Evolutionary conservation across 2,888 invertebrate genomes (phyloP).

Genomic region (Nymphalis c-album): DNA sequence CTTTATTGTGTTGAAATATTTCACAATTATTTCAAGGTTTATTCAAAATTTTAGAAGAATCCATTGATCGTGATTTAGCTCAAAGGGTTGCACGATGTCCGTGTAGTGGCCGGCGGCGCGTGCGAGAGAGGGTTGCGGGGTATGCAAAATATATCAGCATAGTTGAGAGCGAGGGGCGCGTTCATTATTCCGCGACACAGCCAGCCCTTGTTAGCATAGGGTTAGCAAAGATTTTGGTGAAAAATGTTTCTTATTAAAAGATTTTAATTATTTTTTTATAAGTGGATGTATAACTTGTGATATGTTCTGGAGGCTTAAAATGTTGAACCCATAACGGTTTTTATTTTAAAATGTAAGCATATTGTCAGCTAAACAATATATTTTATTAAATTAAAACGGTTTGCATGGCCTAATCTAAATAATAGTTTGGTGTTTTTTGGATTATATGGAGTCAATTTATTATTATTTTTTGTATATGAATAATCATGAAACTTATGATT

Average conservation of each 20-base stretch:
- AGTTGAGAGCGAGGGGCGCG: conserved; percentile 50
- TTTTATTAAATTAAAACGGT: too few relatives aligned
- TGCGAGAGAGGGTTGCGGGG: conserved; percentile 36
- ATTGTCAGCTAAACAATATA: too few relatives aligned
- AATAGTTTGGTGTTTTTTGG: too few relatives aligned
- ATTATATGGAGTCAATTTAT: too few relatives aligned
- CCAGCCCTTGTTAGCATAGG: conserved; percentile 63
- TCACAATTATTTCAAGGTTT: neutral
- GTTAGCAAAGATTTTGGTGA: conserved; percentile 44
- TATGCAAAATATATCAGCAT: conserved; percentile 61
- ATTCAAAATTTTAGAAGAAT: conserved; percentile 13
- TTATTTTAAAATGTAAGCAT: too few relatives aligned
- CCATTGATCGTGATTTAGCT: conserved; percentile 26
- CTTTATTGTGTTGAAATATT: neutral
- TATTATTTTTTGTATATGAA: too few relatives aligned
- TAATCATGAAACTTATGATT: too few relatives aligned
- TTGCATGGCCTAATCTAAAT: too few relatives aligned
- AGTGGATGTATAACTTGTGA: too few relatives aligned
- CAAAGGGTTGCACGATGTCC: conserved; percentile 26
- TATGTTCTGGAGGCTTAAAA: too few relatives aligned
- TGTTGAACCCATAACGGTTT: too few relatives aligned
- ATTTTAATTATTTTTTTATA: neutral
- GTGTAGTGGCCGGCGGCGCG: conserved; percentile 31
- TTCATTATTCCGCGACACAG: conserved; percentile 71
- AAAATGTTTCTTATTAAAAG: neutral